Base-by-base conservation (phyloP, 2,113 vertebrate species). In the Corvus hawaiiensis region DNA sequence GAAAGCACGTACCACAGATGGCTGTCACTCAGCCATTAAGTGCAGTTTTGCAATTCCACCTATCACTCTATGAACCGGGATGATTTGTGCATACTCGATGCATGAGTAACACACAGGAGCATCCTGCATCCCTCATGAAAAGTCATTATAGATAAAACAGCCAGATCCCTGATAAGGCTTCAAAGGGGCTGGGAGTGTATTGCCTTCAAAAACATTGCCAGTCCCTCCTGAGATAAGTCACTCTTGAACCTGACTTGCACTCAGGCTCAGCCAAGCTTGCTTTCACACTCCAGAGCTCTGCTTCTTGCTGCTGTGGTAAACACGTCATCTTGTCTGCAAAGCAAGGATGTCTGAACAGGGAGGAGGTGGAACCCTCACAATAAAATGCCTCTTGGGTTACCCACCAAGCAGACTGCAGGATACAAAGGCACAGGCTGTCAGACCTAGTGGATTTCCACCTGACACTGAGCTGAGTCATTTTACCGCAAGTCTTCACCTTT, bases 101-200 rank as follows among this genome's bases (percentile, higher is more conserved):
- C 75, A 64, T 9, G n/a, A 78, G 80, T 16, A 84, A 74, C 68
- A 74, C 14, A 56, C 77, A 56, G 39, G 63, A 89, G 86, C 78
- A 39, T 64, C 89, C 91, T 90, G 61, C 49, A 79, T 74, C 77
- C 66, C 67, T 58, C 90, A 79, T 69, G 74, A 79, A 95, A 97
- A 97, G 64, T 71, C 86, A 84, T 90, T 90, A 77, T 30, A 97
- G 96, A 96, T 97, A 84, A 94, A 94, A 79, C 41, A 71, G 46
- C 30, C 94, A 73, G 51, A 76, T 89, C 59, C 48, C 43, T 6
- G 82, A 23, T 92, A 85, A 96, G 51, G 48, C 54, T 91, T 95
- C 74, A 73, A 62, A 93, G 87, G 90, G 56, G 61, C 43, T 44
- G 62, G 49, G 13, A 74, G 69, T 41, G 41, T 32, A 72, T 68